phyloP scores from a whole-genome alignment of 2,888 invertebrate genomes.

The Pollenia griseotomentosa region DNA sequence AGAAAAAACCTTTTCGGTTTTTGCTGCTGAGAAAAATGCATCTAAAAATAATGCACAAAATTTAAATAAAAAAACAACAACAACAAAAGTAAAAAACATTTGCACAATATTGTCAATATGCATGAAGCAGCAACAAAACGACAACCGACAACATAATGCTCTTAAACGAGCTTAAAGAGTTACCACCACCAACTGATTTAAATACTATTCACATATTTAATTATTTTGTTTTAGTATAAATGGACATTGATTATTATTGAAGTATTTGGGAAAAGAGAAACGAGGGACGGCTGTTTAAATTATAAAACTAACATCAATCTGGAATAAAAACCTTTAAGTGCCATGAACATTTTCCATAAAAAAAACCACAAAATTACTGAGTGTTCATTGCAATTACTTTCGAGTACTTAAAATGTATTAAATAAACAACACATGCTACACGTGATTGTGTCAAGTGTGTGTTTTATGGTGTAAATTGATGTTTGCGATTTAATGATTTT shows the following conservation, averaged over 20 bases:
- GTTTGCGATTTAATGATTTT: too few relatives aligned
- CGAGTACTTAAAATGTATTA: constrained; percentile 52
- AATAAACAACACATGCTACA: constrained; percentile 25
- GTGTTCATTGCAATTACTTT: constrained; percentile 64
- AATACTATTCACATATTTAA: constrained; percentile 35
- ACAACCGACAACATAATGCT: constrained; percentile 61
- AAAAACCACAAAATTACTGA: constrained; percentile 61
- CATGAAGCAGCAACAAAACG: constrained; percentile 41
- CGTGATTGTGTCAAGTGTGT: background rate
- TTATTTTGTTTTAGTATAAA: background rate
- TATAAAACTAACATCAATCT: background rate
- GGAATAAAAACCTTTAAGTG: background rate
- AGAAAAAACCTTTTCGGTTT: constrained; percentile 16
- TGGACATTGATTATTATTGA: constrained; percentile 7
- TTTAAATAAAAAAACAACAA: background rate
- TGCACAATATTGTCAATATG: constrained; percentile 66
- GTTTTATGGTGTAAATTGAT: background rate
- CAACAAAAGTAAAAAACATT: background rate
- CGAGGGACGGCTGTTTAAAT: background rate
- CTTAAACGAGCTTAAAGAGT: constrained; percentile 66
- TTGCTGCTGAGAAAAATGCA: background rate
- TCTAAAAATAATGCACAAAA: constrained; percentile 5
- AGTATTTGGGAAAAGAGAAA: background rate
- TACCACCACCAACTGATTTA: constrained; percentile 65
- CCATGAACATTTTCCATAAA: constrained; percentile 7